Percentiles rank a stretch among this genome's conserved stretches.
Conservation (phyloP, 1,140 invertebrate species). For the Galendromus occidentalis region DNA sequence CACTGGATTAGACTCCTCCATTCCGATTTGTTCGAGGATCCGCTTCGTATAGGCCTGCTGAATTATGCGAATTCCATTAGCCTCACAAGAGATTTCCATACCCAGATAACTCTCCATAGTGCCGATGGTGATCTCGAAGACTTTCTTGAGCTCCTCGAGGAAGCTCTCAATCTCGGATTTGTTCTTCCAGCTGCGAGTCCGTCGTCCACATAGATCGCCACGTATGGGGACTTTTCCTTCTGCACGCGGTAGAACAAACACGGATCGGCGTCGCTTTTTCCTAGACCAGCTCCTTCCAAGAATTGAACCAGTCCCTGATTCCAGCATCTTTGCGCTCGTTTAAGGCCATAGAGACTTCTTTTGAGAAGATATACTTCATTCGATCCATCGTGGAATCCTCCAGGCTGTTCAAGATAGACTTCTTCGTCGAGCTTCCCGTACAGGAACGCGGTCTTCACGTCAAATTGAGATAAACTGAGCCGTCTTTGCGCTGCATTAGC, state of each 20-base stretch:
- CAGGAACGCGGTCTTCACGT: too few species aligned
- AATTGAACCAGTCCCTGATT: constrained; percentile 16
- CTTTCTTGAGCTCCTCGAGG: too few species aligned
- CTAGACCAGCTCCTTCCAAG: not conserved
- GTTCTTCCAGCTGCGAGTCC: too few species aligned
- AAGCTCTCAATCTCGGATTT: too few species aligned
- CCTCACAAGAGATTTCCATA: too few species aligned
- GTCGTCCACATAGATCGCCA: constrained; percentile 11
- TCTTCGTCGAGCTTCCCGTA: constrained; percentile 13
- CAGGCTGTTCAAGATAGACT: constrained; percentile 12
- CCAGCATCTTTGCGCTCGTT: constrained; percentile 22
- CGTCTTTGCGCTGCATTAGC: not conserved
- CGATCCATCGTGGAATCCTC: not conserved
- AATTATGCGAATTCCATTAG: too few species aligned
- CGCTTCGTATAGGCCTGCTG: too few species aligned
- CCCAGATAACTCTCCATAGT: too few species aligned
- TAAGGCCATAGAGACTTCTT: constrained; percentile 24
- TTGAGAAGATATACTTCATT: constrained; percentile 3
- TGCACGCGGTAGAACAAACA: not conserved
- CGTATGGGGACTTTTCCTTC: not conserved
- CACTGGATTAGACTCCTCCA: too few species aligned
- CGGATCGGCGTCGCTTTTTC: not conserved
- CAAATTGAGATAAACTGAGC: too few species aligned
- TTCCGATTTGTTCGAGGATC: too few species aligned
- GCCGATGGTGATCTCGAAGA: too few species aligned